These are phyloP conservation scores for Jaculus jaculus DNA, from an alignment of 2,113 vertebrate species.

Conservation along the genomic window DNA sequence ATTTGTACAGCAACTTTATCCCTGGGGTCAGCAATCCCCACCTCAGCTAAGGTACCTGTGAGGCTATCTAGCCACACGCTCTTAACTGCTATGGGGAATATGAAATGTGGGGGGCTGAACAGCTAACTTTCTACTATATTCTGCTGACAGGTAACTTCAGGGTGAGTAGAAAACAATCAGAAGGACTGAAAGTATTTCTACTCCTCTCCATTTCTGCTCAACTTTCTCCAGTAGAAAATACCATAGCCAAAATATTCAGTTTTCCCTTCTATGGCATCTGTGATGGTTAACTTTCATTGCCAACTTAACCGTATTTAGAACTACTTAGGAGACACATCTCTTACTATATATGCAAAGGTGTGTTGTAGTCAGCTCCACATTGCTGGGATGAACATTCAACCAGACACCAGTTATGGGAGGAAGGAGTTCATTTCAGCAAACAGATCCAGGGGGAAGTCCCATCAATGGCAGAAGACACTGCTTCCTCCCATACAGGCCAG, in stretches of 20 bases:
- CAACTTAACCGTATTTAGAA: background rate
- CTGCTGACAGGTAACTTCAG: too few relatives aligned
- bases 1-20: background rate
- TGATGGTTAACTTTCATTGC: background rate
- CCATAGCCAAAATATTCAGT: background rate
- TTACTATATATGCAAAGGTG: background rate
- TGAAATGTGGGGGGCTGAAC: background rate
- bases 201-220: background rate
- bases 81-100: too few relatives aligned
- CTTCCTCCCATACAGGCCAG: too few relatives aligned
- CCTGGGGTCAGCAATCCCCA: background rate
- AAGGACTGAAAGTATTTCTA: background rate
- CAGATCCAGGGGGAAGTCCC: too few relatives aligned
- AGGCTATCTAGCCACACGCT: background rate
- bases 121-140: background rate
- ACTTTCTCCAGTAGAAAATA: background rate
- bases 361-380: too few relatives aligned
- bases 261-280: background rate
- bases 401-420: too few relatives aligned
- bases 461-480: too few relatives aligned
- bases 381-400: too few relatives aligned
- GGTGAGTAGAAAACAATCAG: background rate
- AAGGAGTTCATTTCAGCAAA: too few relatives aligned
- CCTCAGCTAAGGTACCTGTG: background rate
- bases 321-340: background rate